Conservation (phyloP, 2,888 invertebrate species). For the Choreutis nemorana region DNA sequence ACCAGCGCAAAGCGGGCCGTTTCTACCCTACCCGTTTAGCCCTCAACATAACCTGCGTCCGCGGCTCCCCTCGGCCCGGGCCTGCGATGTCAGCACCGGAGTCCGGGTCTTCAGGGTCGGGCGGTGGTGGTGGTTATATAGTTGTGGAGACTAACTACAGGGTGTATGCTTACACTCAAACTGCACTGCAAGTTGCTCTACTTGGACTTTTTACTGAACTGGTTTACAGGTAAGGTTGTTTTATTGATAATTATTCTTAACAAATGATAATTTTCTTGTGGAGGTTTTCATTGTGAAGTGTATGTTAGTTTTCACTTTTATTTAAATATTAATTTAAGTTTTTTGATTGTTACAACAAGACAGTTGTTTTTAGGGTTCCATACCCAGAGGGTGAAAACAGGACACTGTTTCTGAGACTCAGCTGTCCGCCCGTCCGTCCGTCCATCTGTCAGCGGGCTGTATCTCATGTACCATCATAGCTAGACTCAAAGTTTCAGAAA, state of each 20-base stretch:
- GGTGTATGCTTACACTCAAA: constrained; percentile 96
- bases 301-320: too few relatives aligned
- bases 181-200: constrained; percentile 90
- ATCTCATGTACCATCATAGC: too few relatives aligned
- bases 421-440: too few relatives aligned
- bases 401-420: too few relatives aligned
- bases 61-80: constrained; percentile 50
- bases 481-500: too few relatives aligned
- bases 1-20: constrained; percentile 83
- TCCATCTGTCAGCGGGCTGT: too few relatives aligned
- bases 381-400: too few relatives aligned
- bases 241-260: constrained; percentile 5
- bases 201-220: constrained; percentile 93
- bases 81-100: constrained; percentile 36
- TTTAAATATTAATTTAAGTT: too few relatives aligned
- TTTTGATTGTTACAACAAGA: too few relatives aligned
- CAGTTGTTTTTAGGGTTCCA: too few relatives aligned
- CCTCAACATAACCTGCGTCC: constrained; percentile 77
- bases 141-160: constrained; percentile 95
- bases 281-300: too few relatives aligned
- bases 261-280: too few relatives aligned
- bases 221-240: constrained; percentile 75
- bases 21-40: constrained; percentile 96
- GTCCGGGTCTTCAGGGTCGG: constrained; percentile 41
- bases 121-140: constrained; percentile 74